Percentiles rank a stretch among this genome's conserved stretches.
These are phyloP conservation scores for Triplophysa dalaica DNA, from an alignment of 2,113 vertebrate species.

Conservation along the genomic window DNA sequence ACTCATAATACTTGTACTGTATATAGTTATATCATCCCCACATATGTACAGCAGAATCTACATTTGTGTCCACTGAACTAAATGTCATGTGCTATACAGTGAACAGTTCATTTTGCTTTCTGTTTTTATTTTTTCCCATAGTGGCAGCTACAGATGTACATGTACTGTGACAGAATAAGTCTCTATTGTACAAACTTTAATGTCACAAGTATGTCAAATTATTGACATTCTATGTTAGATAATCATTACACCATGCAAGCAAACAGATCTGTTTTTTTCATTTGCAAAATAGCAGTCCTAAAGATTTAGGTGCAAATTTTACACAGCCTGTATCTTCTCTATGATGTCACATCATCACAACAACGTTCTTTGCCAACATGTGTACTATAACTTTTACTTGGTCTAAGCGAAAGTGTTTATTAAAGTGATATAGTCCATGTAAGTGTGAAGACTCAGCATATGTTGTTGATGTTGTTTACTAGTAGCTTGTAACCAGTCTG, in stretches of 20 bases:
- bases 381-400: not conserved
- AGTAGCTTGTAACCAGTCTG: not conserved
- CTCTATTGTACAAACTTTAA: too few species aligned
- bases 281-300: not conserved
- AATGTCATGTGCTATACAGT: too few species aligned
- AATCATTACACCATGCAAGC: not conserved
- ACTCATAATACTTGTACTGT: too few species aligned
- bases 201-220: not conserved
- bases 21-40: too few species aligned
- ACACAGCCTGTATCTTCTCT: not conserved
- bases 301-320: not conserved
- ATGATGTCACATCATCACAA: not conserved
- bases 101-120: too few species aligned
- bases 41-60: too few species aligned
- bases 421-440: not conserved
- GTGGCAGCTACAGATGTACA: too few species aligned
- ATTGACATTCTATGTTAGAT: not conserved
- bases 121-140: too few species aligned
- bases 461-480: slow-evolving; percentile 1
- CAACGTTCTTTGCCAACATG: not conserved
- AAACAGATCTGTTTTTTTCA: not conserved
- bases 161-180: too few species aligned
- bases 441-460: slow-evolving; percentile 1
- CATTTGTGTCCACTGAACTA: too few species aligned
- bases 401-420: not conserved